phyloP scores from a whole-genome alignment of 2,888 invertebrate genomes.

The Encarsia formosa region DNA sequence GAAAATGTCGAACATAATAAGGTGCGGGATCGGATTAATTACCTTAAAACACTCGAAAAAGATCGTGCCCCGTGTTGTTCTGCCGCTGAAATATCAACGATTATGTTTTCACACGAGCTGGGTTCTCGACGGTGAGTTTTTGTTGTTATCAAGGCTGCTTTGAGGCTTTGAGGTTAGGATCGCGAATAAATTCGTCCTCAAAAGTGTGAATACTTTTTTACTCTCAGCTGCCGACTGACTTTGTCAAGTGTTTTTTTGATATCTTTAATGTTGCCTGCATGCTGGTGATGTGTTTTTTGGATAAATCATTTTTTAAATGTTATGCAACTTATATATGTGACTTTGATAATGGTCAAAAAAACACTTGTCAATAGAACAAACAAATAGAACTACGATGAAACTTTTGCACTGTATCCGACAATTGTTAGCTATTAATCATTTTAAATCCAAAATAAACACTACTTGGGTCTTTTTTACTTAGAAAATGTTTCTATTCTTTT shows the following conservation, averaged over 20 bases:
- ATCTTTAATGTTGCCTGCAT: background rate
- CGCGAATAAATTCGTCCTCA: background rate
- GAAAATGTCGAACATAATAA: slow-evolving; percentile 46
- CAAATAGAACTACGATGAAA: too few species aligned
- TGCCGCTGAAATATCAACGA: slow-evolving; percentile 41
- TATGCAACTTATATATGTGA: background rate
- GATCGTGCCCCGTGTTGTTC: slow-evolving; percentile 33
- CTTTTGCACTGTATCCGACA: too few species aligned
- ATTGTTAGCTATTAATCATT: too few species aligned
- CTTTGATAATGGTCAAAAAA: too few species aligned
- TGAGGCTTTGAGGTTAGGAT: slow-evolving; percentile 35
- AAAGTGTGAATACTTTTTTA: slow-evolving; percentile 1
- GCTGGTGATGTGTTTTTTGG: background rate
- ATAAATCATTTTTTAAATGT: background rate
- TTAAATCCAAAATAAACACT: too few species aligned
- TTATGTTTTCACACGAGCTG: slow-evolving; percentile 46
- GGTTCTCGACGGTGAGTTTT: slow-evolving; percentile 42
- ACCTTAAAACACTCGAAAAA: slow-evolving; percentile 36
- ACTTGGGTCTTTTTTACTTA: too few species aligned
- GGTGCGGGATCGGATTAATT: slow-evolving; percentile 37
- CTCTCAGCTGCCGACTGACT: background rate
- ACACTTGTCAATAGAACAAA: too few species aligned
- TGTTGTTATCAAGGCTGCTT: background rate
- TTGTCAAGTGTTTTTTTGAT: background rate
- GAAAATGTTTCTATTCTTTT: too few species aligned